Conservation (phyloP, 2,797 vertebrate species). For the Enteromius mattozi region DNA sequence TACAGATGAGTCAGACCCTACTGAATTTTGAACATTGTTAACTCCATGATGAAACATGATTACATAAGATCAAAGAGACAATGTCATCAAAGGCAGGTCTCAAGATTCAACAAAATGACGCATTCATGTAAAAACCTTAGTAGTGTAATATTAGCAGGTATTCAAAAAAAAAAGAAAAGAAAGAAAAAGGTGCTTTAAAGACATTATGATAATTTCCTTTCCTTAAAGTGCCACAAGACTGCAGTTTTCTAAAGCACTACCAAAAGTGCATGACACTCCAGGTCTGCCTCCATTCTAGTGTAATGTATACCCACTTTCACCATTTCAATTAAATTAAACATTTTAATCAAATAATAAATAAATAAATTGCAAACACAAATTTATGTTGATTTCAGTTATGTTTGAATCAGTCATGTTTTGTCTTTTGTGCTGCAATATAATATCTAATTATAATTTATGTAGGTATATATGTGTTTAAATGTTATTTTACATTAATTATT, state of each 20-base stretch:
- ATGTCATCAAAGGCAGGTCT: neutral
- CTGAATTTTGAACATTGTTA: neutral
- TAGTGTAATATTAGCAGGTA: neutral
- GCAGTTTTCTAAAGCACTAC: neutral
- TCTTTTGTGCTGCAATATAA: neutral
- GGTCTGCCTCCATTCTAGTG: neutral
- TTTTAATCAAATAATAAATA: neutral
- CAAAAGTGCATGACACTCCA: no score
- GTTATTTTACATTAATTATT: neutral
- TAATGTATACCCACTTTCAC: neutral
- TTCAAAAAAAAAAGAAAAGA: neutral
- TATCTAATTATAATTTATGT: neutral
- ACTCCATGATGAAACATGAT: neutral
- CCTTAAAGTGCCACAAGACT: no score
- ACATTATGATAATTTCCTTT: neutral
- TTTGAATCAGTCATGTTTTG: neutral
- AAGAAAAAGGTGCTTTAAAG: neutral
- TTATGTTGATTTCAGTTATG: neutral
- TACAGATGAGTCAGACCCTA: neutral
- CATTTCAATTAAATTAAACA: neutral
- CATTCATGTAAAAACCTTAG: neutral
- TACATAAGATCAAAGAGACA: conserved; percentile 2
- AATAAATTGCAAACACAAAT: neutral
- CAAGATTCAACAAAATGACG: neutral
- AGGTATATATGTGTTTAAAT: neutral